phyloP scores from a whole-genome alignment of 1,140 invertebrate genomes.

The Brachionus sp. region DNA sequence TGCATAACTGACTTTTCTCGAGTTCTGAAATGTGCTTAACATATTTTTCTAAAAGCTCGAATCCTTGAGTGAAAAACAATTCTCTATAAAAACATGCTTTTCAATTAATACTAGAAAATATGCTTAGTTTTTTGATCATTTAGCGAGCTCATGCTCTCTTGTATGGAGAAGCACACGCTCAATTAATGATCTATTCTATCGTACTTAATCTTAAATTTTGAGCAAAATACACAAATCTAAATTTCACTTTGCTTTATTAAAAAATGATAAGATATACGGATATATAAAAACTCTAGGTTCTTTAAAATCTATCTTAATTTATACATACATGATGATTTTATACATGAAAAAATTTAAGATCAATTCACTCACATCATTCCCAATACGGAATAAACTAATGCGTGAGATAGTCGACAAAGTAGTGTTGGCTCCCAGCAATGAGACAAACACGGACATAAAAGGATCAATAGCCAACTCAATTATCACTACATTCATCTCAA shows the following conservation, averaged over 20 bases:
- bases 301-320: not conserved
- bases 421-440: not conserved
- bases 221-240: not conserved
- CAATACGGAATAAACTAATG: not conserved
- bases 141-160: not conserved
- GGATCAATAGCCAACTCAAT: not conserved
- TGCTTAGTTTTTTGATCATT: not conserved
- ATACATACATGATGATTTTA: not conserved
- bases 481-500: not conserved
- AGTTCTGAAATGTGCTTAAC: not conserved
- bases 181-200: not conserved
- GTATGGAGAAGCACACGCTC: not conserved
- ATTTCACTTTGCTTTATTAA: not conserved
- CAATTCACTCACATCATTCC: not conserved
- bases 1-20: not conserved
- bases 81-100: not conserved
- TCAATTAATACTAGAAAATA: not conserved
- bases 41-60: not conserved
- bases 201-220: not conserved
- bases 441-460: not conserved
- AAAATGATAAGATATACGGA: not conserved
- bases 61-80: constrained; percentile 3
- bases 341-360: not conserved
- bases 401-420: not conserved
- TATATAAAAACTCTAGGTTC: not conserved